These are phyloP conservation scores for Callyntrura guangdongensis DNA, from an alignment of 2,888 invertebrate genomes.

Conservation along the genomic window DNA sequence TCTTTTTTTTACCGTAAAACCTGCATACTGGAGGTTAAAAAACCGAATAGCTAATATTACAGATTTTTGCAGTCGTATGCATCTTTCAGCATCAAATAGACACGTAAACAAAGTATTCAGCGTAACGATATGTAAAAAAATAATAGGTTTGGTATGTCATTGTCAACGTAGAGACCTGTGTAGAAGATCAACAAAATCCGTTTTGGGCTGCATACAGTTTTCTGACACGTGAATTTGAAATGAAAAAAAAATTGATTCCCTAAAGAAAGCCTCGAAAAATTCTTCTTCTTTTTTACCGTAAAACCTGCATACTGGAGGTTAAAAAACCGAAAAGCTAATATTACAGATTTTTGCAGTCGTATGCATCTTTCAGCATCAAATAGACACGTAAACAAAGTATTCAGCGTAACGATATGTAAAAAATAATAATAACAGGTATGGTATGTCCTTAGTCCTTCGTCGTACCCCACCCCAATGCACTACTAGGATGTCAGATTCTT, in stretches of 20 bases:
- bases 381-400: neutral
- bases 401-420: slow-evolving; percentile 14
- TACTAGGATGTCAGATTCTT: slow-evolving; percentile 3
- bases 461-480: slow-evolving; percentile 43
- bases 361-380: neutral
- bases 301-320: slow-evolving; percentile 56
- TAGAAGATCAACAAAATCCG: neutral
- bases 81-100: neutral
- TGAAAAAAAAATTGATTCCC: neutral
- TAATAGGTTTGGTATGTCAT: neutral
- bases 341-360: too few species aligned
- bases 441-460: too few species aligned
- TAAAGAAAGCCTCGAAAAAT: neutral
- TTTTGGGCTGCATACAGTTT: neutral
- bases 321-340: slow-evolving; percentile 51
- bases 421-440: slow-evolving; percentile 5
- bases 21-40: slow-evolving; percentile 60
- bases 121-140: slow-evolving; percentile 24
- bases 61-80: too few species aligned
- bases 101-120: neutral
- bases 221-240: neutral
- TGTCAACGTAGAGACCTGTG: too few species aligned
- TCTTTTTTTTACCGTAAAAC: neutral
- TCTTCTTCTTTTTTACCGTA: neutral
- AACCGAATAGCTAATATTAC: slow-evolving; percentile 36